Base-by-base conservation (phyloP, 2,113 vertebrate species). In the Pseudolaguvia tuberculata region DNA sequence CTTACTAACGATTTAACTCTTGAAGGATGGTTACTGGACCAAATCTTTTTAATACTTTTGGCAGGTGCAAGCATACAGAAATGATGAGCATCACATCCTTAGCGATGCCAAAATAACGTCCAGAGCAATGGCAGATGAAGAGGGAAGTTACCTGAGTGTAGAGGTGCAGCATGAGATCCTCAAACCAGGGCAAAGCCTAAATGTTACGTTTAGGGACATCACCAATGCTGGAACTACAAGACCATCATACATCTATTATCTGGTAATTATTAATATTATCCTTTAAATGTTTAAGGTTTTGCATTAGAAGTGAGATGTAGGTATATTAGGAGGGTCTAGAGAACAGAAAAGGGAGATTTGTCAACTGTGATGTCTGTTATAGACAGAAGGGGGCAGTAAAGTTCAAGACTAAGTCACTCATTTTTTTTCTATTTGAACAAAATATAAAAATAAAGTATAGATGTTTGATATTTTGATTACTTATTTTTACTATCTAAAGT, bases 231-330 rank as follows among this genome's bases (percentile, higher is more conserved):
- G 75, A 42, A 63, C 45, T 42, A 58, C 31, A 58, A 82, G 61
- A 6, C 76, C 86, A 29, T 81, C 84, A 17, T 86, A 88, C 39
- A 87, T 89, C 81, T 90, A 89, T 67, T 91, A 88, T 14, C 81
- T 91, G 88, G 89, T 90, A 63, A 72, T 45, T 29, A 18, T 4
- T 20, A 35, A n/a, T 2, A 23, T 3, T 3, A 47, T 17, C 21
- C 35, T 10, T 42, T 5, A 55, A n/a, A 31, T 2, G 11, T 7
- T 29, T 27, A 47, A 47, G 5, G 5, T 15, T 15, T 35, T 0
- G 5, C 20, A 27, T 8, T 1, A 25, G 23, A 12, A 21, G 29
- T 7, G 13, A 62, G 11, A 14, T 39, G 31, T 39, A 39, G 31
- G 20, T 35, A 35, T 13, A 61, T 27, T 18, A 62, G 10, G 4